phyloP scores from a whole-genome alignment of 2,113 vertebrate genomes.

The Platycercus adscitus region DNA sequence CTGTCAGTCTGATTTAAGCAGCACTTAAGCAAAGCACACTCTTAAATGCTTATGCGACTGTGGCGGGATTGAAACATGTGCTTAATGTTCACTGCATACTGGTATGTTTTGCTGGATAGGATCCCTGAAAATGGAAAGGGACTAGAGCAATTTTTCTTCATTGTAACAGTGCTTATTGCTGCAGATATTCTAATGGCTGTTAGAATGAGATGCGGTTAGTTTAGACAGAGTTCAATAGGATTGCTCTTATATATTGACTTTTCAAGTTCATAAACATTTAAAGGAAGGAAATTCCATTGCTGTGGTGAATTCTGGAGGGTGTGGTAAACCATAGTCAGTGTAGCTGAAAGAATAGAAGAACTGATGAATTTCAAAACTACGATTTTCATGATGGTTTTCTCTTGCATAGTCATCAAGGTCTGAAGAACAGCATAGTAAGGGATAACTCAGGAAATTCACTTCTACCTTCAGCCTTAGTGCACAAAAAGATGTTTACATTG shows the following conservation, averaged over 20 bases:
- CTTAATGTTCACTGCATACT: background rate
- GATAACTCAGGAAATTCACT: background rate
- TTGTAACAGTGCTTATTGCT: background rate
- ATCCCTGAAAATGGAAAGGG: background rate
- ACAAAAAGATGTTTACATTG: background rate
- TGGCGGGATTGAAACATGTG: background rate
- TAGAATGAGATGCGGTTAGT: background rate
- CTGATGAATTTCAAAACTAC: background rate
- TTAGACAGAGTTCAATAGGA: background rate
- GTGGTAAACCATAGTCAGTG: background rate
- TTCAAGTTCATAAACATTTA: background rate
- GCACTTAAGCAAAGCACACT: background rate
- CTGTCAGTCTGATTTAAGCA: constrained; percentile 30
- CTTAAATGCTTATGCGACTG: background rate
- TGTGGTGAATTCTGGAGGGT: background rate
- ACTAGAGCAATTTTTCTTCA: background rate
- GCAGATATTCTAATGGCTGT: background rate
- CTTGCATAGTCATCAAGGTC: background rate
- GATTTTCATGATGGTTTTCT: background rate
- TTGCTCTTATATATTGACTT: background rate
- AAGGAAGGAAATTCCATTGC: background rate
- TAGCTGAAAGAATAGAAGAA: background rate
- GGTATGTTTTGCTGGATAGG: background rate
- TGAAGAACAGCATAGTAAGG: background rate
- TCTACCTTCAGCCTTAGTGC: background rate